These are phyloP conservation scores for Drosophila testacea DNA, from an alignment of 2,888 invertebrate genomes.

Conservation along the genomic window DNA sequence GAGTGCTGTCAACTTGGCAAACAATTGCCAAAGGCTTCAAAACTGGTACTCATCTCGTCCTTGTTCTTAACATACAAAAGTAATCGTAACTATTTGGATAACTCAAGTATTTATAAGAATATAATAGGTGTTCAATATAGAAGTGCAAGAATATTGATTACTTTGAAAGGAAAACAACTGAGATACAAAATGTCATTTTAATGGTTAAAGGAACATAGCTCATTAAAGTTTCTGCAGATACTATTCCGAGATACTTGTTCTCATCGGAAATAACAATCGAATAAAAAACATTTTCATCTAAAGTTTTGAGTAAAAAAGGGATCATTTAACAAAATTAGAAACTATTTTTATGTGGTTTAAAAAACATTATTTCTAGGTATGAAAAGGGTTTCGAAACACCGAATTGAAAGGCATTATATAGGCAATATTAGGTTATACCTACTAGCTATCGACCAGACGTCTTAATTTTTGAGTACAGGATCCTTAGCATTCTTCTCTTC, in stretches of 20 bases:
- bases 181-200: not conserved
- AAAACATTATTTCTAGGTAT: too few relatives aligned
- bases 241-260: not conserved
- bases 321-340: too few relatives aligned
- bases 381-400: too few relatives aligned
- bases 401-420: too few relatives aligned
- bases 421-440: too few relatives aligned
- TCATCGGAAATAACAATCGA: not conserved
- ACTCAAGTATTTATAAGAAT: not conserved
- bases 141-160: not conserved
- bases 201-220: not conserved
- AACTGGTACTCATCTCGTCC: not conserved
- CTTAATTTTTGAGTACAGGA: too few relatives aligned
- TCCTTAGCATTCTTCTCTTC: too few relatives aligned
- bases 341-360: too few relatives aligned
- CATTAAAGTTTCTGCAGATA: not conserved
- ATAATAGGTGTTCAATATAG: not conserved
- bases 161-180: not conserved
- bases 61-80: not conserved
- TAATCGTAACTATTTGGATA: not conserved
- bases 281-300: not conserved
- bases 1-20: constrained; percentile 27
- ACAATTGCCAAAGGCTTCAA: constrained; percentile 2
- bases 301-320: not conserved
- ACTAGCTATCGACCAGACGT: too few relatives aligned